phyloP scores from a whole-genome alignment of 2,113 vertebrate genomes.

The Periophthalmodon schlosseri region DNA sequence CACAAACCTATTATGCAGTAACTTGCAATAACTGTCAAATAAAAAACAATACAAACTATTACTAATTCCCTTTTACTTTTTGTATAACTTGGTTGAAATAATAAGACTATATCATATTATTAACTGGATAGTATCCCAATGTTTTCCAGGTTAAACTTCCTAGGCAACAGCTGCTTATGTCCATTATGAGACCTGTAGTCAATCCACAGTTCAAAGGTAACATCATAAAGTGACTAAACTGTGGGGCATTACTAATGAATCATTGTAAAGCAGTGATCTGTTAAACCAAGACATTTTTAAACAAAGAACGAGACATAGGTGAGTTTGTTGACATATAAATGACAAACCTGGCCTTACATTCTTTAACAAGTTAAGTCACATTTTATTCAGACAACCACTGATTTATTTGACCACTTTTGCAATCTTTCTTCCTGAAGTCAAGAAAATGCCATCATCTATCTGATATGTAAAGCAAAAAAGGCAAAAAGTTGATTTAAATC shows the following conservation, averaged over 20 bases:
- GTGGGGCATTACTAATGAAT: background rate
- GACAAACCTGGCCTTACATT: background rate
- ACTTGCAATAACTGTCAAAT: too few species aligned
- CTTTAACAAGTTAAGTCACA: background rate
- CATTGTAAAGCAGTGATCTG: background rate
- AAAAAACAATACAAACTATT: too few species aligned
- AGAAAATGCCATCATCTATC: background rate
- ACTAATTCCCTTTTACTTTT: too few species aligned
- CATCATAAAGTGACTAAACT: background rate
- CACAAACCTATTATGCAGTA: too few species aligned
- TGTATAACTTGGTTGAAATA: too few species aligned
- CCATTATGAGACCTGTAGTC: background rate
- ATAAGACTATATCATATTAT: too few species aligned
- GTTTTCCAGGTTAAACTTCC: background rate
- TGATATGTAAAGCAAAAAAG: too few species aligned
- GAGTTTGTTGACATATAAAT: background rate
- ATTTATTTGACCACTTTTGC: background rate
- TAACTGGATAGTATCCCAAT: too few species aligned
- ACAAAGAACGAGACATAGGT: background rate
- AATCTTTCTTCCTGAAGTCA: background rate
- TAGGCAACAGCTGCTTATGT: background rate
- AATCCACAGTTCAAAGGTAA: constrained; percentile 2
- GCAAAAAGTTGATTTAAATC: too few species aligned
- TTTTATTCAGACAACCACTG: background rate
- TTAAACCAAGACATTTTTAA: background rate